These are phyloP conservation scores for Ormyrus rosae DNA, from an alignment of 2,888 invertebrate species.

Conservation along the genomic window DNA sequence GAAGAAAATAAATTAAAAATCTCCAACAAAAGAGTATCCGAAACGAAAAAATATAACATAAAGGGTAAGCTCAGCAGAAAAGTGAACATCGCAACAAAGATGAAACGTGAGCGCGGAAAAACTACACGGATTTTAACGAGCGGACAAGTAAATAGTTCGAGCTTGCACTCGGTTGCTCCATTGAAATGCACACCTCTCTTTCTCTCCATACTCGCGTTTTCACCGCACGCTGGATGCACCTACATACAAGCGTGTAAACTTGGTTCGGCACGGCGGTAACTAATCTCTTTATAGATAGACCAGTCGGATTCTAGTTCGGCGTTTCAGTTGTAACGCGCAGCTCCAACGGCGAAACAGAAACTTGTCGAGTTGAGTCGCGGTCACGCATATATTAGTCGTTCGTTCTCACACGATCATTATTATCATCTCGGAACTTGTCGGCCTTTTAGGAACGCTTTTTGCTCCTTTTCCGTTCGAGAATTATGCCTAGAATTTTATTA, in stretches of 20 bases:
- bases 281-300: slow-evolving; percentile 69
- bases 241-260: neutral
- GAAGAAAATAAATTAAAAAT: too few relatives aligned
- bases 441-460: slow-evolving; percentile 14
- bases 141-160: too few relatives aligned
- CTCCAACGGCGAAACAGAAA: slow-evolving; percentile 57
- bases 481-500: neutral
- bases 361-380: slow-evolving; percentile 58
- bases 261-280: neutral
- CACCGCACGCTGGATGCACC: neutral
- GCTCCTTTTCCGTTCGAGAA: neutral
- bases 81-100: too few relatives aligned
- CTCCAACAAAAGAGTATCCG: too few relatives aligned
- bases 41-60: too few relatives aligned
- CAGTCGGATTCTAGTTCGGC: slow-evolving; percentile 61
- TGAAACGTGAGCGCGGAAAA: too few relatives aligned
- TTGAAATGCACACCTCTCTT: too few relatives aligned
- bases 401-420: slow-evolving; percentile 18
- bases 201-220: slow-evolving; percentile 1
- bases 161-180: too few relatives aligned
- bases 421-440: neutral
- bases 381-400: neutral
- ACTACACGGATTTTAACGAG: too few relatives aligned
- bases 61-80: too few relatives aligned
- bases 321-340: slow-evolving; percentile 50